These are phyloP conservation scores for Adelognathus sp. DNA, from an alignment of 2,888 invertebrate species.

Conservation along the genomic window DNA sequence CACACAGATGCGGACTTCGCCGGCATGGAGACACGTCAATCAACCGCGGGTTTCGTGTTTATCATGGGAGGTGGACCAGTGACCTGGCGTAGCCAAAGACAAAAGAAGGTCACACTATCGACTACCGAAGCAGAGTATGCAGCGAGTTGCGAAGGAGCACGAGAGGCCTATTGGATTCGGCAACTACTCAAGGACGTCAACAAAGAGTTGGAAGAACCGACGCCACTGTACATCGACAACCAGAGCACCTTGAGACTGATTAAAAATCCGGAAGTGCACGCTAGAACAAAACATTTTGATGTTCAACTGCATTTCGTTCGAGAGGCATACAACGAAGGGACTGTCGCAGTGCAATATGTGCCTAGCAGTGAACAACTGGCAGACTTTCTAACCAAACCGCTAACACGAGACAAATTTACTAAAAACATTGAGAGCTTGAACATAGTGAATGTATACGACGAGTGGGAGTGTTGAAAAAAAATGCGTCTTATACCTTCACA, in stretches of 20 bases:
- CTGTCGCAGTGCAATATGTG: not conserved
- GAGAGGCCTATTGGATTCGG: not conserved
- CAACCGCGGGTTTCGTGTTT: constrained; percentile 16
- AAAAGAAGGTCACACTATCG: constrained; percentile 23
- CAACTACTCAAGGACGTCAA: not conserved
- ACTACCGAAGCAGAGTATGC: constrained; percentile 22
- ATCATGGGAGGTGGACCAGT: constrained; percentile 23
- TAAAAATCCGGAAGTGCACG: constrained; percentile 25
- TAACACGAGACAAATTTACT: not conserved
- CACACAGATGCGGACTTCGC: constrained; percentile 28
- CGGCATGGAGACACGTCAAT: constrained; percentile 4
- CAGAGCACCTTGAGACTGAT: constrained; percentile 19
- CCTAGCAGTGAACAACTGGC: not conserved
- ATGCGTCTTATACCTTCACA: too few species aligned
- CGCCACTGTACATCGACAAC: constrained; percentile 2
- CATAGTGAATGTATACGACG: not conserved
- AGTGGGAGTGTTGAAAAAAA: constrained; percentile 15
- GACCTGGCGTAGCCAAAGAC: constrained; percentile 9
- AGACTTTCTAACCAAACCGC: not conserved
- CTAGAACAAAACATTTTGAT: constrained; percentile 35
- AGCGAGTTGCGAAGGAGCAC: constrained; percentile 20
- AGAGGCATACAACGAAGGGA: not conserved
- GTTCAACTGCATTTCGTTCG: constrained; percentile 25
- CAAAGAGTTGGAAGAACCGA: not conserved
- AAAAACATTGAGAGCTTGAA: not conserved